Conservation (phyloP, 2,888 invertebrate genomes). For the Noctua janthe region DNA sequence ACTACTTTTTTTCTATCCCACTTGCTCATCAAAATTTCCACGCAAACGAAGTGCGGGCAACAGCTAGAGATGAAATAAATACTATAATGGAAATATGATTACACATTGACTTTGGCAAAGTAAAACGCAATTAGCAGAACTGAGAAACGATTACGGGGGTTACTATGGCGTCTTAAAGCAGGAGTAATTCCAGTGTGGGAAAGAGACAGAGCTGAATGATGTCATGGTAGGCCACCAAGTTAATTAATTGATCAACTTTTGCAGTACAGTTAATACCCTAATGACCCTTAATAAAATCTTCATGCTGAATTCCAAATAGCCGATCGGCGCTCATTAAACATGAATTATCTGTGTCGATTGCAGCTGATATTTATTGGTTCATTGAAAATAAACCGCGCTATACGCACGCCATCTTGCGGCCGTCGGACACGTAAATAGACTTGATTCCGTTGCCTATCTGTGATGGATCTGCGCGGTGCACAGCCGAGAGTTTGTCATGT, state of each 20-base stretch:
- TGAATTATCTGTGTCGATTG: conserved; percentile 46
- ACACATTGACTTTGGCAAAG: background rate
- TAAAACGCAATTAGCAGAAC: background rate
- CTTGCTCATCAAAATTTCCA: background rate
- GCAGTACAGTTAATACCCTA: background rate
- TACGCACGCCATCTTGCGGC: conserved; percentile 31
- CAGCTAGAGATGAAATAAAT: background rate
- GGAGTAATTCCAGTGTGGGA: too few relatives aligned
- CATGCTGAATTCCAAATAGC: conserved; percentile 1
- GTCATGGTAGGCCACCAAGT: background rate
- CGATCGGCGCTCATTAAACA: conserved; percentile 36
- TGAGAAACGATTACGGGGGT: background rate
- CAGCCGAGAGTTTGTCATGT: conserved; percentile 2
- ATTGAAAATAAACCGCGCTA: conserved; percentile 50
- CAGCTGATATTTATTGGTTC: conserved; percentile 52
- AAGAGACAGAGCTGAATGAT: too few relatives aligned
- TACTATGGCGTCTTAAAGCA: too few relatives aligned
- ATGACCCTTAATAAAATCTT: background rate
- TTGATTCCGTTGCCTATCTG: conserved; percentile 28
- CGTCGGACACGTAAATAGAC: conserved; percentile 55
- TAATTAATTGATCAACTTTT: background rate
- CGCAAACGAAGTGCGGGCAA: background rate
- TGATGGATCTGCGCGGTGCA: conserved; percentile 20
- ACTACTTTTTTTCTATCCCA: background rate
- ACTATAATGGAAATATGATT: background rate